phyloP scores from a whole-genome alignment of 2,888 invertebrate genomes.

The Adelognathus sp. region DNA sequence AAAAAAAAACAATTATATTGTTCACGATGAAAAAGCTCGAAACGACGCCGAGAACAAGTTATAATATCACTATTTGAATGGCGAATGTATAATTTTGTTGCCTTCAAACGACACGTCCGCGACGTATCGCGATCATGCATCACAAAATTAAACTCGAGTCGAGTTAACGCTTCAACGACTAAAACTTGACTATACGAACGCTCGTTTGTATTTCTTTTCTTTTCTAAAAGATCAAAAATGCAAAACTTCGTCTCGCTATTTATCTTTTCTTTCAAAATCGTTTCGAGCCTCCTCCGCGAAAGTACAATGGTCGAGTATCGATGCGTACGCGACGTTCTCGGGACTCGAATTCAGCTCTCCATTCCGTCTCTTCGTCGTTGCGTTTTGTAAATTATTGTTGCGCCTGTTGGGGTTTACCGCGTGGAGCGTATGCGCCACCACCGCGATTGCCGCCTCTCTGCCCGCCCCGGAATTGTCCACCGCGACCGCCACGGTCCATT shows the following conservation, averaged over 20 bases:
- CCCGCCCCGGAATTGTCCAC: constrained; percentile 75
- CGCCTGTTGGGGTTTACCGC: constrained; percentile 74
- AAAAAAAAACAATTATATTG: not conserved
- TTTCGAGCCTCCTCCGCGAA: not conserved
- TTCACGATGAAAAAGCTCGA: constrained; percentile 5
- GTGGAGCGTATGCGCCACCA: constrained; percentile 75
- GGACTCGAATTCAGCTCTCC: constrained; percentile 49
- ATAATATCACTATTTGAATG: constrained; percentile 6
- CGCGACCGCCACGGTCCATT: constrained; percentile 72
- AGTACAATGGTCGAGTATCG: not conserved
- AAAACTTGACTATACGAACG: constrained; percentile 12
- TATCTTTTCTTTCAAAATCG: not conserved
- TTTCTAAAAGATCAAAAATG: not conserved
- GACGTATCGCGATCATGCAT: constrained; percentile 18
- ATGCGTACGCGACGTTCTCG: constrained; percentile 16
- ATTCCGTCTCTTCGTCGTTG: constrained; percentile 60
- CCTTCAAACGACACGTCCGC: not conserved
- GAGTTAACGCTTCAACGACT: constrained; percentile 29
- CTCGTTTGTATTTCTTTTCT: not conserved
- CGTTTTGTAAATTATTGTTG: constrained; percentile 72
- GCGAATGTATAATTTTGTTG: not conserved
- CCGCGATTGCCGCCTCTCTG: constrained; percentile 80
- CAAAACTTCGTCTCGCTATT: not conserved
- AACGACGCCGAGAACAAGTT: not conserved
- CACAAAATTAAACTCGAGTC: not conserved